phyloP scores from a whole-genome alignment of 2,888 invertebrate species.

The Drosophila picticornis region DNA sequence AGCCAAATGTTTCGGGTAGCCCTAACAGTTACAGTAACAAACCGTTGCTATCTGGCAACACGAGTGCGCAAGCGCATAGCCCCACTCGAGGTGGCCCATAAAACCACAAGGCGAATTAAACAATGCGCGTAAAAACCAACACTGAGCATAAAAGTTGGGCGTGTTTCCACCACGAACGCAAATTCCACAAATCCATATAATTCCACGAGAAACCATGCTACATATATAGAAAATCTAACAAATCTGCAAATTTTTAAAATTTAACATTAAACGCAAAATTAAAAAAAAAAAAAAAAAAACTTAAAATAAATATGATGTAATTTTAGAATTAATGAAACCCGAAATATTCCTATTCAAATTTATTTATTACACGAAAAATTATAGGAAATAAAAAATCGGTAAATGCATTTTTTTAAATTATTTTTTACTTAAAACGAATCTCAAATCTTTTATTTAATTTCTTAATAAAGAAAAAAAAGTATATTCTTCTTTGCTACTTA shows the following conservation, averaged over 20 bases:
- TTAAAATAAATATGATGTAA: fast-evolving
- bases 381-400: not conserved
- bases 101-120: conserved; percentile 49
- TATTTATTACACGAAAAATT: not conserved
- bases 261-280: not conserved
- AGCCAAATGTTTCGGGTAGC: conserved; percentile 18
- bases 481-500: not conserved
- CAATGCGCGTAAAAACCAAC: conserved; percentile 30
- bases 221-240: not conserved
- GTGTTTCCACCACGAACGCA: conserved; percentile 14
- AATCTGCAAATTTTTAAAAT: not conserved
- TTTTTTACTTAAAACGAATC: no score
- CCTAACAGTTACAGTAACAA: conserved; percentile 37
- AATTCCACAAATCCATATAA: no score
- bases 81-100: conserved; percentile 51
- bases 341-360: not conserved
- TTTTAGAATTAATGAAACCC: not conserved
- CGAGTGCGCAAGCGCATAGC: conserved; percentile 39
- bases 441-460: no score
- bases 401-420: not conserved
- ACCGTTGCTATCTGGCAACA: conserved; percentile 31
- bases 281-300: not conserved
- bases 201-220: not conserved
- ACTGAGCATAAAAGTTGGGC: conserved; percentile 3
- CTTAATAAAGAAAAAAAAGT: no score